Base-by-base conservation (phyloP, 64 coral and sea anemone species). In the Trachythela sp. region DNA sequence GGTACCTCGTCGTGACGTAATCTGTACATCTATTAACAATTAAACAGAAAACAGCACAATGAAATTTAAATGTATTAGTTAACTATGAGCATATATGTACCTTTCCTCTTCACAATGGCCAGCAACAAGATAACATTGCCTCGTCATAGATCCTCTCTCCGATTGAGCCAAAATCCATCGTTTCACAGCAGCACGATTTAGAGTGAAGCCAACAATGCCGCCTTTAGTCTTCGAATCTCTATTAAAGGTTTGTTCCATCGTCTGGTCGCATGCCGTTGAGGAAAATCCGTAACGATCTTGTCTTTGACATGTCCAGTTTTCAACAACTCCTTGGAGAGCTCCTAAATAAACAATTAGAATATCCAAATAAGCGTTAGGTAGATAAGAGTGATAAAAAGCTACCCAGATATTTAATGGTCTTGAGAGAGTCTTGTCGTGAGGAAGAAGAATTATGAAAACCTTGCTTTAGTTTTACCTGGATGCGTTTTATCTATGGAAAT, bases 231-330 rank as follows among this genome's bases (percentile, higher is more conserved):
- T 80, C 31, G 75, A 80, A 29, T 80, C 75, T 29, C 75, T 36
- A 29, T 80, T 80, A 36, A 80, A 80, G 0, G 75, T 80, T 80
- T 80, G 75, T 18, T 80, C 75, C 75, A 80, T 80, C 17, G 37
- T 30, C 75, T 80, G 75, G 37, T 80, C 75, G 31, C 75, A 80
- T 80, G 75, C 75, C 30, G 75, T 80, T 80, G 37, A 80, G 34
- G 75, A 80, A 80, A 80, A 80, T 80, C 75, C 75, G 75, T 80
- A 80, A 0, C 75, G 75, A 80, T 80, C 75, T 80, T 80, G 75
- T 39, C 75, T 80, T 80, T 80, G 75, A 39, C 75, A 35, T 37
- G 32, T 80, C 75, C 75, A 80, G 75, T 80, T 80, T 29, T 80
- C 75, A 35, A 36, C 75, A n/a, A 80, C 75, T 34, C 3, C 30